Percentiles rank a stretch among this genome's conserved stretches.
Evolutionary conservation across 2,113 vertebrate genomes (phyloP).

Genomic region (Corythoichthys intestinalis): DNA sequence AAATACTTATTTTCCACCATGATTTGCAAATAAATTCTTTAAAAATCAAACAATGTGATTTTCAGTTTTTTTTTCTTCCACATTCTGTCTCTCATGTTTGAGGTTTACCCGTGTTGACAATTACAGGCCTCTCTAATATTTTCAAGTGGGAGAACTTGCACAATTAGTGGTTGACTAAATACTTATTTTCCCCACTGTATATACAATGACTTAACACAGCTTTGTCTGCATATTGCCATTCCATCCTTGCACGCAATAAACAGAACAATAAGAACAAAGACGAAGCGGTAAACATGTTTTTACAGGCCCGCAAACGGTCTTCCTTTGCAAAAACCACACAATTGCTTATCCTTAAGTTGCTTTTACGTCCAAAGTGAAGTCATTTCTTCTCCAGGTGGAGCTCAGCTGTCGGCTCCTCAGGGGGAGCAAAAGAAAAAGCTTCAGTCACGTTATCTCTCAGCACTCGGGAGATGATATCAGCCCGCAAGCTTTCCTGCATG

Average conservation of each 20-base stretch:
- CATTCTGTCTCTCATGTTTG: no score
- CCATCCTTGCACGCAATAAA: slow-evolving; percentile 21
- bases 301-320: slow-evolving; percentile 23
- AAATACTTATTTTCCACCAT: no score
- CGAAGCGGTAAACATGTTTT: slow-evolving; percentile 16
- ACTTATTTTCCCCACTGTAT: no score
- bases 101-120: no score
- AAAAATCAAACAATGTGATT: no score
- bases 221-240: background rate
- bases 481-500: slow-evolving; percentile 23
- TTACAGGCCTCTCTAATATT: no score
- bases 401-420: background rate
- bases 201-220: no score
- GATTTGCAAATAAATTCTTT: no score
- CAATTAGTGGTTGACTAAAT: no score
- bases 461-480: slow-evolving; percentile 17
- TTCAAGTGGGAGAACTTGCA: no score
- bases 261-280: slow-evolving; percentile 37
- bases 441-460: slow-evolving; percentile 29
- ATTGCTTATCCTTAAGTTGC: background rate
- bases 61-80: no score
- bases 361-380: slow-evolving; percentile 10
- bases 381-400: slow-evolving; percentile 30
- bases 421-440: background rate
- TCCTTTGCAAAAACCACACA: background rate